Percentiles rank a stretch among this genome's conserved stretches.
Conservation (phyloP, 2,113 vertebrate species). For the Ivindomyrus marchei region DNA sequence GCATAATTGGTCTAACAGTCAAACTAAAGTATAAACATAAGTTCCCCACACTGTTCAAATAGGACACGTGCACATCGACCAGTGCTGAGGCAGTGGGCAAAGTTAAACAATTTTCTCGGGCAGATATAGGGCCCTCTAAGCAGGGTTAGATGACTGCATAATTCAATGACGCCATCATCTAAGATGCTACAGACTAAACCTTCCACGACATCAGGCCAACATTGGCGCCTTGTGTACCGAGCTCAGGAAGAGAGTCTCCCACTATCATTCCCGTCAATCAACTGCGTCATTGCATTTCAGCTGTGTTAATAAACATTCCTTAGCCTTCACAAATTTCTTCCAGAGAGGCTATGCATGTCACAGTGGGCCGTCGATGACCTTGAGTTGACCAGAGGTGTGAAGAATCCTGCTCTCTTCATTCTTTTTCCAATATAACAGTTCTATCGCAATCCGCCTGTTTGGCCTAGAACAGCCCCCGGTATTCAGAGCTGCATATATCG, state of each 20-base stretch:
- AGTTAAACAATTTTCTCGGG: neutral
- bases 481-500: neutral
- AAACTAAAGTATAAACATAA: neutral
- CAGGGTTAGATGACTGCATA: neutral
- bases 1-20: neutral
- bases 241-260: neutral
- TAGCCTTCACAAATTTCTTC: neutral
- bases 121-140: neutral
- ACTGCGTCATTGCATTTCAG: neutral
- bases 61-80: neutral
- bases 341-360: neutral
- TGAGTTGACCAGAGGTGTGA: neutral
- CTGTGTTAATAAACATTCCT: neutral
- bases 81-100: neutral
- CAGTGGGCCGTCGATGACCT: neutral
- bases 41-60: neutral
- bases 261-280: neutral
- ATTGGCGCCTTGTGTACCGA: neutral
- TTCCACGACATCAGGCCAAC: neutral
- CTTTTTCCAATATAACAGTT: neutral
- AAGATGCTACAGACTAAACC: neutral
- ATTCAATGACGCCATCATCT: neutral
- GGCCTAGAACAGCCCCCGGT: neutral
- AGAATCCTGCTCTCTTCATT: neutral
- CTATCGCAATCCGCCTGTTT: neutral